These are phyloP conservation scores for Rhynchopsitta pachyrhyncha DNA, from an alignment of 2,113 vertebrate species.

Conservation along the genomic window DNA sequence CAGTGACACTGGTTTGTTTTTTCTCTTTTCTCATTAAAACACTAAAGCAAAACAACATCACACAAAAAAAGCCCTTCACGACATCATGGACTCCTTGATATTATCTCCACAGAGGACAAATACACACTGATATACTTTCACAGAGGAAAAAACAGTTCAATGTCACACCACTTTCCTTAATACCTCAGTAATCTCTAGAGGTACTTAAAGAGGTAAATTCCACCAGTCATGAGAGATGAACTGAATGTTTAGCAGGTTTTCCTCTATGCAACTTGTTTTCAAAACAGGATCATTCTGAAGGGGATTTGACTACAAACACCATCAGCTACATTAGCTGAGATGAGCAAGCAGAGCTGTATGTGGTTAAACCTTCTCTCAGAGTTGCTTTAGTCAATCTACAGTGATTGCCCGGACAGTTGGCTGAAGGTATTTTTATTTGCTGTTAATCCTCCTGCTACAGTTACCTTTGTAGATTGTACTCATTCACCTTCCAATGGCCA, in stretches of 20 bases:
- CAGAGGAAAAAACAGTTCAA: neutral
- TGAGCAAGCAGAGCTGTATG: neutral
- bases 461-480: neutral
- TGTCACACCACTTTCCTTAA: conserved; percentile 9
- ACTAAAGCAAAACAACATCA: neutral
- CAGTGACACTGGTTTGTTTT: neutral
- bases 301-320: neutral
- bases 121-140: neutral
- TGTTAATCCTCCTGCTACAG: neutral
- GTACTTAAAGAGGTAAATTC: conserved; percentile 16
- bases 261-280: neutral
- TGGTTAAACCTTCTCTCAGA: conserved; percentile 3
- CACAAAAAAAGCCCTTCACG: neutral
- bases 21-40: neutral
- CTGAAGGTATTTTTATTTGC: neutral
- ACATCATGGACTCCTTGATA: neutral
- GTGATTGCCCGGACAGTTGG: neutral
- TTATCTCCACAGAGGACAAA: neutral
- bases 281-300: conserved; percentile 2
- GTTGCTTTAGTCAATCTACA: neutral
- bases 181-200: conserved; percentile 12
- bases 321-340: neutral
- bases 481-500: neutral
- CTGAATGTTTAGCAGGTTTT: neutral
- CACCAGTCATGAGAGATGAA: neutral